Base-by-base conservation (phyloP, 2,113 vertebrate genomes). In the Actinemys pallida region DNA sequence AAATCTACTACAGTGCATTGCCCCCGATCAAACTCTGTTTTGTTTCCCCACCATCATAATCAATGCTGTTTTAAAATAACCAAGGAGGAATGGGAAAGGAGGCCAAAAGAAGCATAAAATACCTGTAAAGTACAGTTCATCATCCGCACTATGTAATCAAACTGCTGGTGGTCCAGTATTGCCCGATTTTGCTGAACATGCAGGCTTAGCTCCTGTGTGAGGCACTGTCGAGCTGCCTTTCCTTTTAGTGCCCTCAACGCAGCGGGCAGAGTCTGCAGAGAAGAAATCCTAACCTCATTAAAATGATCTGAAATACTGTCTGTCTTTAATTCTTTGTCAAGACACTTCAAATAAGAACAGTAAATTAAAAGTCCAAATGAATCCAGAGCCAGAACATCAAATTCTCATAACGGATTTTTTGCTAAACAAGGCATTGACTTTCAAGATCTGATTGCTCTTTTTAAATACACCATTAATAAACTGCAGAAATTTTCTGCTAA, bases 111-210 rank as follows among this genome's bases (percentile, higher is more conserved):
- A 47, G 10, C 20, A 24, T 1, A 84, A 20, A 35, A 97, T 98
- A 99, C 99, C 99, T 99, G 99, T 45, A 99, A 97, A 76, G 99
- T 99, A 95, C 99, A 99, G 97, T 99, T 99, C 98, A 99, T 99
- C 99, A 99, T 99, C 80, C 99, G 98, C 93, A 99, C 98, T 42
- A 99, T 97, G 96, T 99, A 99, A 98, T 99, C 99, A 83, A 99
- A 99, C 98, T 99, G 99, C 59, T 99, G 99, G 95, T 99, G 99
- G 97, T 99, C 99, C 97, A 99, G 95, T 88, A 99, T 99, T 42
- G 99, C 99, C 4, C 99, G 98, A 94, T 99, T 99, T 87, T 99
- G 99, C 94, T 99, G 99, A 5, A 99, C 99, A 0, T 99, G 99
- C 27, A 98, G 98, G 89, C 99, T 99, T 42, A 99, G 97, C 54